Base-by-base conservation (phyloP, 2,888 invertebrate genomes). In the Tipula unca region DNA sequence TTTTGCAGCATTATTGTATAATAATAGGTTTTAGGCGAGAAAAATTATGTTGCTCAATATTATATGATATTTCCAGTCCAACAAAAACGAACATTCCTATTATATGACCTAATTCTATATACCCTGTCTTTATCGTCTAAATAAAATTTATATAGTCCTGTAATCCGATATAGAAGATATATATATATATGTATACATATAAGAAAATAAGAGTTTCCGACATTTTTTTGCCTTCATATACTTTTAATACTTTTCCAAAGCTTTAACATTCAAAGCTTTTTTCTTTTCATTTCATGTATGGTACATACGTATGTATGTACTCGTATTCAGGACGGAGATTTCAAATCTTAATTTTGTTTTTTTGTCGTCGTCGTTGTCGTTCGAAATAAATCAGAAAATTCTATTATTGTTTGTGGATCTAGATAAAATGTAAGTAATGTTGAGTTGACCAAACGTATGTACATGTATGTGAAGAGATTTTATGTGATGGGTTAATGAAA, bases 231-330 rank as follows among this genome's bases (percentile, higher is more conserved):
- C 69, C 25, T 69, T 69, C 10, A 69, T 69, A 69, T 69, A 69
- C 69, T 69, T 69, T 69, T 69, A 69, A 69, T 69, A 69, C 69
- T 69, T 69, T 69, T 69, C 69, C 69, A 69, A 69, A 69, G 69
- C 69, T 69, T 69, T 48, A 4, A 48, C 48, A 48, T 48, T 48
- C 48, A 48, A 48, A 48, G 17, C 8, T 48, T 48, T 48, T 48
- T 69, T 6, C 32, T 69, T 69, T 69, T 25, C 69, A 69, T 69
- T n/a, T n/a, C n/a, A n/a, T n/a, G n/a, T n/a, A n/a, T n/a, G n/a
- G 25, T 10, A 32, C 32, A 69, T 0, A 48, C 8, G 17, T 6
- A 17, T 10, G 69, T 69, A 20, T 69, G 17, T 48, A 32, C 36
- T 10, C 2, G 17, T 48, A 48, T 48, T 6, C 4, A 25, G 69